These are phyloP conservation scores for Drosophila ohnishii DNA, from an alignment of 1,140 invertebrate genomes.

Conservation along the genomic window DNA sequence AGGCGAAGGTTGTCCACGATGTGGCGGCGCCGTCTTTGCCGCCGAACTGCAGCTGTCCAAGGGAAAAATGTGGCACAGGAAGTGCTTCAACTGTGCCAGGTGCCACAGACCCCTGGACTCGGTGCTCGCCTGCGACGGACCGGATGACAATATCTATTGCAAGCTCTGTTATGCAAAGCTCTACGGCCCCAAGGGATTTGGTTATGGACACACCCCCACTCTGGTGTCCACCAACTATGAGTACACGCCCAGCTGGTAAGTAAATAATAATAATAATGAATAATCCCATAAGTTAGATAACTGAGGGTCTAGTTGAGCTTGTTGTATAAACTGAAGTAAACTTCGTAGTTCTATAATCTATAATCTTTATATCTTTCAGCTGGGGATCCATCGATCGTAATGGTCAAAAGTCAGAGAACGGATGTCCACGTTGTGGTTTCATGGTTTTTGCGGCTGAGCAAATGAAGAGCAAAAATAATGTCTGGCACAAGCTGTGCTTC, in stretches of 20 bases:
- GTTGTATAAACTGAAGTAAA: too few relatives aligned
- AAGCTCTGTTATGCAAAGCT: slow-evolving; percentile 94
- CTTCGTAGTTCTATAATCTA: too few relatives aligned
- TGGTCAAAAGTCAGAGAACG: slow-evolving; percentile 80
- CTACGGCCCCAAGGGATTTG: slow-evolving; percentile 95
- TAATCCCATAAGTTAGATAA: neutral
- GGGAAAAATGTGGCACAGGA: slow-evolving; percentile 97
- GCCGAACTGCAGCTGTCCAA: slow-evolving; percentile 97
- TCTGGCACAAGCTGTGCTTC: slow-evolving; percentile 98
- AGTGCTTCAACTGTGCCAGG: slow-evolving; percentile 95
- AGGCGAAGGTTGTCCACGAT: slow-evolving; percentile 95
- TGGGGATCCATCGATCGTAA: slow-evolving; percentile 43
- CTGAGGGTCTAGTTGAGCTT: too few relatives aligned
- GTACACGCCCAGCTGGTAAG: slow-evolving; percentile 83
- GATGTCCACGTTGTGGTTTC: slow-evolving; percentile 93
- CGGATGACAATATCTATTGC: slow-evolving; percentile 94
- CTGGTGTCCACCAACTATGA: slow-evolving; percentile 90
- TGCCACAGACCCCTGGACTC: slow-evolving; percentile 98
- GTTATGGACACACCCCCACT: slow-evolving; percentile 93
- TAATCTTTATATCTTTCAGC: slow-evolving; percentile 8
- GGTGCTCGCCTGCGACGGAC: slow-evolving; percentile 93
- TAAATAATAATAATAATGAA: too few relatives aligned
- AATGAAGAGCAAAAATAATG: slow-evolving; percentile 95
- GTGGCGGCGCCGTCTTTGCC: slow-evolving; percentile 96
- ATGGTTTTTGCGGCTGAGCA: slow-evolving; percentile 96